phyloP scores from a whole-genome alignment of 2,113 vertebrate species.

The Oriolus oriolus region DNA sequence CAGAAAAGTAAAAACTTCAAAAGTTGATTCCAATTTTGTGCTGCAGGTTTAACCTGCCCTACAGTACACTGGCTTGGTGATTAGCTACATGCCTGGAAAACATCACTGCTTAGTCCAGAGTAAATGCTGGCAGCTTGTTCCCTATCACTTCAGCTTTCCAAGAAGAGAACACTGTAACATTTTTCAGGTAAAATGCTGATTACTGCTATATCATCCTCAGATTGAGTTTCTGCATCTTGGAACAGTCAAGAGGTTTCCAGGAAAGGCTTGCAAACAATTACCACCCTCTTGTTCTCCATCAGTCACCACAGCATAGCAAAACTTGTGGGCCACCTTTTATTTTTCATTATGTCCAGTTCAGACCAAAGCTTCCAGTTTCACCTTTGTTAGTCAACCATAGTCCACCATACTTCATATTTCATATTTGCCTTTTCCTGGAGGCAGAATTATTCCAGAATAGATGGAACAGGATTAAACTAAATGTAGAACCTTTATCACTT shows the following conservation, averaged over 20 bases:
- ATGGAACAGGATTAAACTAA: neutral
- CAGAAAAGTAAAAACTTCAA: neutral
- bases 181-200: neutral
- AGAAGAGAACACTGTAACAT: neutral
- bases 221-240: neutral
- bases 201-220: neutral
- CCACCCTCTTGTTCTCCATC: neutral
- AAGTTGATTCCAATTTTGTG: neutral
- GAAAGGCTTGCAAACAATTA: neutral
- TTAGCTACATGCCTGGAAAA: neutral
- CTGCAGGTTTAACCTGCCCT: neutral
- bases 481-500: neutral
- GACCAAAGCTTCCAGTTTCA: neutral
- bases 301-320: neutral
- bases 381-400: neutral
- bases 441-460: neutral
- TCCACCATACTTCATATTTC: neutral
- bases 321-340: neutral
- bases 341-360: neutral
- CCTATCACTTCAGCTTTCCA: neutral
- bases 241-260: neutral
- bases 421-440: neutral
- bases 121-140: neutral
- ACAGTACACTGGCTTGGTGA: neutral
- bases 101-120: neutral